Percentiles rank a stretch among this genome's conserved stretches.
Evolutionary conservation across 2,888 invertebrate genomes (phyloP).

Genomic region (Yponomeuta sedellus): DNA sequence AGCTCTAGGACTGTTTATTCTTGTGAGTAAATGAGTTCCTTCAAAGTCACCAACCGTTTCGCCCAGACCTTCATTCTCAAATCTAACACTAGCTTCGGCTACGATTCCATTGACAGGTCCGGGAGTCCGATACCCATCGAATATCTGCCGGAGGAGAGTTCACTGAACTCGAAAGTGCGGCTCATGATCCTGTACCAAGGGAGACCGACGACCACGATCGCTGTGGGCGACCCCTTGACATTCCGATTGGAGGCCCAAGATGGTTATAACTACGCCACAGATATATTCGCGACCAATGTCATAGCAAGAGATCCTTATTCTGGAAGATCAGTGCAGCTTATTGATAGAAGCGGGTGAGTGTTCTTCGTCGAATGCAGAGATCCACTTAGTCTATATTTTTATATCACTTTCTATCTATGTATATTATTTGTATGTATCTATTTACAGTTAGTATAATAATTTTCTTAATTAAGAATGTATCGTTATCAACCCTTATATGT

Average conservation of each 20-base stretch:
- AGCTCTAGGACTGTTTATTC: not conserved
- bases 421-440: too few relatives aligned
- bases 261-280: slow-evolving; percentile 90
- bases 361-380: not conserved
- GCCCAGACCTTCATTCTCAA: slow-evolving; percentile 34
- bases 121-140: slow-evolving; percentile 95
- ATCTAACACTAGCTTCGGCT: slow-evolving; percentile 69
- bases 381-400: too few relatives aligned
- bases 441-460: too few relatives aligned
- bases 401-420: too few relatives aligned
- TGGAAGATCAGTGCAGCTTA: slow-evolving; percentile 91
- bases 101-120: slow-evolving; percentile 80
- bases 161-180: slow-evolving; percentile 91
- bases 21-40: slow-evolving; percentile 37
- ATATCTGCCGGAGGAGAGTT: slow-evolving; percentile 93
- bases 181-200: slow-evolving; percentile 92
- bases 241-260: slow-evolving; percentile 93
- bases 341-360: slow-evolving; percentile 90
- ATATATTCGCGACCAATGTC: slow-evolving; percentile 95
- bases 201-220: slow-evolving; percentile 93
- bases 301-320: slow-evolving; percentile 95
- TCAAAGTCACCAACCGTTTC: slow-evolving; percentile 49
- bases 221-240: slow-evolving; percentile 93
- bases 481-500: too few relatives aligned
- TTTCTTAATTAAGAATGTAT: too few relatives aligned